phyloP scores from a whole-genome alignment of 1,140 invertebrate species.

The Drosophila ogumai region DNA sequence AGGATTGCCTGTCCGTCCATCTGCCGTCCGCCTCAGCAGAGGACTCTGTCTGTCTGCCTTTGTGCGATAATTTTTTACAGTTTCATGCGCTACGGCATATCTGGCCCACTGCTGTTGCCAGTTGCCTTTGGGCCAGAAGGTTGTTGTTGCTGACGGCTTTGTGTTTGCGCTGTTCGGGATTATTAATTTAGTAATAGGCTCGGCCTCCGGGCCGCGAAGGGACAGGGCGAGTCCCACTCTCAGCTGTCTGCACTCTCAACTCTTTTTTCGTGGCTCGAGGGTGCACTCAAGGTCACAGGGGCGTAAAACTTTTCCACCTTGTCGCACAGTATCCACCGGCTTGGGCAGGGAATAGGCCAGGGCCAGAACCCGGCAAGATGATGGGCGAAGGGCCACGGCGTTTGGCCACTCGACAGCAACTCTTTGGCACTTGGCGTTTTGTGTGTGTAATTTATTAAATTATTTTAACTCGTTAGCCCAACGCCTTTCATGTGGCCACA shows the following conservation, averaged over 20 bases:
- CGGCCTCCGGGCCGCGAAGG: constrained; percentile 15
- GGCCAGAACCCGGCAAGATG: constrained; percentile 1
- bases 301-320: constrained; percentile 64
- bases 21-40: constrained; percentile 8
- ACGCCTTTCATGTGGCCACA: constrained; percentile 56
- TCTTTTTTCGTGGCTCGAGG: constrained; percentile 50
- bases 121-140: constrained; percentile 24
- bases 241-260: constrained; percentile 25
- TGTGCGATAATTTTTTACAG: constrained; percentile 63
- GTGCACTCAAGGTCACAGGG: constrained; percentile 75
- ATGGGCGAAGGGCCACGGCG: constrained; percentile 18
- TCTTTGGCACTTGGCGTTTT: constrained; percentile 58
- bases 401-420: constrained; percentile 52
- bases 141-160: constrained; percentile 35
- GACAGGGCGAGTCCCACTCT: constrained; percentile 16
- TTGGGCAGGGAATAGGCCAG: neutral
- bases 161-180: constrained; percentile 54
- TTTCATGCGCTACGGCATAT: constrained; percentile 45
- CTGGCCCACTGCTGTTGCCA: constrained; percentile 21
- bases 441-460: constrained; percentile 73
- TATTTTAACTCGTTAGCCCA: constrained; percentile 74
- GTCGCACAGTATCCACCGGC: constrained; percentile 27
- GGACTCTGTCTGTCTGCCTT: constrained; percentile 27
- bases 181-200: constrained; percentile 80
- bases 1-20: constrained; percentile 23